These are phyloP conservation scores for Temnopleurus reevesii DNA, from an alignment of 53 echinoderm and acorn worm genomes.

Conservation along the genomic window DNA sequence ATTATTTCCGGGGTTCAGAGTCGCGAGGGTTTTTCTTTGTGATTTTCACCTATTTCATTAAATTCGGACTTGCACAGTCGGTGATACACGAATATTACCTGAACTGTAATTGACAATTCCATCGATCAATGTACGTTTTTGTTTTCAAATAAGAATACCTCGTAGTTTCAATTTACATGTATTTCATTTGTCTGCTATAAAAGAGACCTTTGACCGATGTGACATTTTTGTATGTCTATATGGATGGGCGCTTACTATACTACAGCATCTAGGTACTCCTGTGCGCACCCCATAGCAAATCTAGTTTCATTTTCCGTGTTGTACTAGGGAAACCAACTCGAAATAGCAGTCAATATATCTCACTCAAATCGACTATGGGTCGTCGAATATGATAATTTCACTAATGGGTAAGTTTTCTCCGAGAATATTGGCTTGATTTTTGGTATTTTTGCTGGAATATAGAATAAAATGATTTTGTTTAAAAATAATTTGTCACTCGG, in stretches of 20 bases:
- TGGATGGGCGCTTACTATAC: background rate
- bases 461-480: background rate
- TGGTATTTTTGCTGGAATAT: background rate
- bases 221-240: background rate
- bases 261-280: background rate
- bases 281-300: background rate
- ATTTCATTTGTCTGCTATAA: too few species aligned
- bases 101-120: too few species aligned
- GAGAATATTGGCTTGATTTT: background rate
- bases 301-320: background rate
- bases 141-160: too few species aligned
- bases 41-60: too few species aligned
- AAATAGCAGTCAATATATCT: background rate
- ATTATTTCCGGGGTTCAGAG: too few species aligned
- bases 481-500: background rate
- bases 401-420: constrained; percentile 13
- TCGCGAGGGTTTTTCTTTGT: too few species aligned
- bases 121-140: too few species aligned
- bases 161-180: too few species aligned
- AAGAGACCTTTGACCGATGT: constrained; percentile 13
- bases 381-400: background rate
- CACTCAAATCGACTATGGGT: background rate
- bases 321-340: background rate
- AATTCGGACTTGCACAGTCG: too few species aligned
- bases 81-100: too few species aligned